Evolutionary conservation across 2,113 vertebrate genomes (phyloP).

Genomic region (Empidonax traillii): DNA sequence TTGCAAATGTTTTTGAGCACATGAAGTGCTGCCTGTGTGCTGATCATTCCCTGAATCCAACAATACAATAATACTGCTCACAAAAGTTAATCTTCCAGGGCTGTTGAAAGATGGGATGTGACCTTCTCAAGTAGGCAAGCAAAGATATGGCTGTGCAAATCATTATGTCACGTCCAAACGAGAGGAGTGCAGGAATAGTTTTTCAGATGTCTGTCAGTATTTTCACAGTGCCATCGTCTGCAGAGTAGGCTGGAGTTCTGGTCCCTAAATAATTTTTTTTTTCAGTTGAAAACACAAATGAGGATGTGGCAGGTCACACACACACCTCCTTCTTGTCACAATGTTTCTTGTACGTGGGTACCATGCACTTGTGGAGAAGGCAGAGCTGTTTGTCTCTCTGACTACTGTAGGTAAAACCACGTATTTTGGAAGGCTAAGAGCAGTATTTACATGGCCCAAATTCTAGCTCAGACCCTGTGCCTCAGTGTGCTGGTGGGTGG

Average conservation of each 20-base stretch:
- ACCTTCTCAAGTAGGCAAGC: background rate
- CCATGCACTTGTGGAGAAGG: background rate
- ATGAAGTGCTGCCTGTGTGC: background rate
- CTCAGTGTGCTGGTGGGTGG: background rate
- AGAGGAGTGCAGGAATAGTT: background rate
- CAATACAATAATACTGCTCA: background rate
- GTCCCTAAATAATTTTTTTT: background rate
- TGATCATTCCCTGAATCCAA: background rate
- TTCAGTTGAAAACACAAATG: background rate
- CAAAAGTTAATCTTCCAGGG: background rate
- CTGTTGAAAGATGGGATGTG: background rate
- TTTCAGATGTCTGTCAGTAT: background rate
- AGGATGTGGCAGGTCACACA: conserved; percentile 3
- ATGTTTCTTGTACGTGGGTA: background rate
- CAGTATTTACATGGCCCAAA: background rate
- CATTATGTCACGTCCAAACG: background rate
- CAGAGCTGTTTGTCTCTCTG: background rate
- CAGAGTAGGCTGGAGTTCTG: background rate
- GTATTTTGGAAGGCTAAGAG: background rate
- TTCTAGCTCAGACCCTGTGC: background rate
- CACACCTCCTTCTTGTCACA: background rate
- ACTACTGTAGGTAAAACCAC: background rate
- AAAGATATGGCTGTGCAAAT: background rate
- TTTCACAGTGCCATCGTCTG: background rate
- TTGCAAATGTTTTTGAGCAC: background rate